Percentiles rank a stretch among this genome's conserved stretches.
Conservation (phyloP, 2,888 invertebrate genomes). For the Deilephila porcellus region DNA sequence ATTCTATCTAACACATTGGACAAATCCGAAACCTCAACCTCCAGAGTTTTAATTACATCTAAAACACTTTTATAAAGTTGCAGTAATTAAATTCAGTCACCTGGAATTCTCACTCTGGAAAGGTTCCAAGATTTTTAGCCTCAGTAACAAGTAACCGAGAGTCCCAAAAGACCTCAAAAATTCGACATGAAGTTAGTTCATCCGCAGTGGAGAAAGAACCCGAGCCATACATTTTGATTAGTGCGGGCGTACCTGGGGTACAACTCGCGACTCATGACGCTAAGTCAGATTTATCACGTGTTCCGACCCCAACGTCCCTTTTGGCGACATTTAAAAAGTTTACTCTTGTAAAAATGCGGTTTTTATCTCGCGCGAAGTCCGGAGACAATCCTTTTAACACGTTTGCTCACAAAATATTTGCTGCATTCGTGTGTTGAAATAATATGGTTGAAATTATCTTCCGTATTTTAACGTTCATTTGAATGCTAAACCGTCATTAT, state of each 20-base stretch:
- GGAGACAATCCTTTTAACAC: neutral
- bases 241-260: slow-evolving; percentile 59
- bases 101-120: no score
- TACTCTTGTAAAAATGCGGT: slow-evolving; percentile 16
- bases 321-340: slow-evolving; percentile 41
- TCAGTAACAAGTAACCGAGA: neutral
- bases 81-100: no score
- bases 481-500: no score
- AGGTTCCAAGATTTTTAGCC: no score
- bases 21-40: no score
- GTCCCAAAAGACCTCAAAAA: neutral
- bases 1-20: no score
- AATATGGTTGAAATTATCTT: neutral
- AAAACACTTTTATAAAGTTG: no score
- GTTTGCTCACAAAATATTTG: neutral
- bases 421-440: slow-evolving; percentile 4
- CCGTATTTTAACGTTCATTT: neutral
- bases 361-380: slow-evolving; percentile 4
- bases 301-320: slow-evolving; percentile 57
- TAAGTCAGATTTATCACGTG: slow-evolving; percentile 77
- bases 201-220: slow-evolving; percentile 5
- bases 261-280: slow-evolving; percentile 60
- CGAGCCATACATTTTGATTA: slow-evolving; percentile 73
- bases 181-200: slow-evolving; percentile 8
- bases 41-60: no score